Base-by-base conservation (phyloP, 2,113 vertebrate genomes). In the Osmerus eperlanus region DNA sequence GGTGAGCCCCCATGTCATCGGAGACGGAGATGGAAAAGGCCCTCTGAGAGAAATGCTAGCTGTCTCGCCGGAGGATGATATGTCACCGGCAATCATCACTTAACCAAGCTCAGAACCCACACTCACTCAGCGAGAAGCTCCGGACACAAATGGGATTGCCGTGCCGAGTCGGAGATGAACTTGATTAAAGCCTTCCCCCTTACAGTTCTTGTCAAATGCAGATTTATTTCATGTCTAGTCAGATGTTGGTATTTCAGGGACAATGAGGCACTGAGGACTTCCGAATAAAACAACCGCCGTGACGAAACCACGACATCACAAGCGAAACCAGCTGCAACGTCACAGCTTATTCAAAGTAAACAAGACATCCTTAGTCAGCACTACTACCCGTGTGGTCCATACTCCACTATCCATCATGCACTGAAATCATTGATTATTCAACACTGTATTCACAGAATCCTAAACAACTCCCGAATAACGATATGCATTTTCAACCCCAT, bases 71-170 rank as follows among this genome's bases (percentile, higher is more conserved):
- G 77, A 82, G 78, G 82, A 87, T 85, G 71, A 89, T 90, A 84
- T 77, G 87, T 90, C 88, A 89, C 72, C 75, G 51, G 78, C 81
- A 85, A 83, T 88, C 89, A 89, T 89, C 89, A 87, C 85, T 88
- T 89, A 85, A 79, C 88, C 14, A 73, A 77, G 75, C 74, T 76
- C 75, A 62, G 82, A 78, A 81, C 84, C 82, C 77, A 76, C 85
- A 85, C 87, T 88, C 87, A 84, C 80, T 86, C 82, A 71, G 77
- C 81, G 82, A 87, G 83, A 83, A 78, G 18, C 80, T 74, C 69
- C 71, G 71, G 67, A 80, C 82, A 79, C 32, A 78, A 86, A 88
- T 79, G 83, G 86, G 79, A 80, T 71, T 21, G 66, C 72, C 63
- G 83, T 80, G 81, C 76, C 68, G 79, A 74, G 75, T 73, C 79